Evolutionary conservation across 1,140 invertebrate genomes (phyloP).

Genomic region (Drosophila pectinifera): DNA sequence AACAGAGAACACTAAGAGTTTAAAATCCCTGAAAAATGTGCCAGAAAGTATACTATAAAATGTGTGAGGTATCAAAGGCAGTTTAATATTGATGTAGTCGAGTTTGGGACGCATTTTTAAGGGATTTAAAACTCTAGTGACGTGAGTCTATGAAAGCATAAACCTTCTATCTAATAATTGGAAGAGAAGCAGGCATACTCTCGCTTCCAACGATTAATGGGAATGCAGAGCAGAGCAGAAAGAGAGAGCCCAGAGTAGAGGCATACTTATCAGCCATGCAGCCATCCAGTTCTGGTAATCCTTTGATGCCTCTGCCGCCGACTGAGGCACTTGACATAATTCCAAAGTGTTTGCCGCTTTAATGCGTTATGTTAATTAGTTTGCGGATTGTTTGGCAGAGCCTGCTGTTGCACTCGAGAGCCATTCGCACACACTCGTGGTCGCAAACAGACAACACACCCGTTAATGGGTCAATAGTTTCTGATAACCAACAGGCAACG

Average conservation of each 20-base stretch:
- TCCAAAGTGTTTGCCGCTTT: slow-evolving; percentile 69
- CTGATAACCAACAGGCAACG: slow-evolving; percentile 58
- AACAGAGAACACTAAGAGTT: too few species aligned
- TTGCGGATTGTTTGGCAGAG: slow-evolving; percentile 56
- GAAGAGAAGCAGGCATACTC: not conserved
- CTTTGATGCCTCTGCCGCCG: slow-evolving; percentile 61
- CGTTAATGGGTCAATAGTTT: slow-evolving; percentile 82
- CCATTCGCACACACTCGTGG: slow-evolving; percentile 36
- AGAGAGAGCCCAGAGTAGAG: not conserved
- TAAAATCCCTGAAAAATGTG: too few species aligned
- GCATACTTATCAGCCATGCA: slow-evolving; percentile 48
- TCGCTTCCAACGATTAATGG: not conserved
- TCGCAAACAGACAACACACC: slow-evolving; percentile 42
- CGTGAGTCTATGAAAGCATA: too few species aligned
- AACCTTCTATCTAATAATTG: too few species aligned
- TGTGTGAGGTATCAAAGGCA: too few species aligned
- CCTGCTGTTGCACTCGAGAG: slow-evolving; percentile 49
- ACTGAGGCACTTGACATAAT: slow-evolving; percentile 74
- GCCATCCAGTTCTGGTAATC: slow-evolving; percentile 52
- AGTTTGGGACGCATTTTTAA: too few species aligned
- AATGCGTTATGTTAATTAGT: slow-evolving; percentile 82
- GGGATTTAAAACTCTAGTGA: too few species aligned
- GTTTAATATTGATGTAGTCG: too few species aligned
- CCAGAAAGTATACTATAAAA: too few species aligned
- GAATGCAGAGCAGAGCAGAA: not conserved